Conservation (phyloP, 2,797 vertebrate genomes). For the Ctenopoma multispine region DNA sequence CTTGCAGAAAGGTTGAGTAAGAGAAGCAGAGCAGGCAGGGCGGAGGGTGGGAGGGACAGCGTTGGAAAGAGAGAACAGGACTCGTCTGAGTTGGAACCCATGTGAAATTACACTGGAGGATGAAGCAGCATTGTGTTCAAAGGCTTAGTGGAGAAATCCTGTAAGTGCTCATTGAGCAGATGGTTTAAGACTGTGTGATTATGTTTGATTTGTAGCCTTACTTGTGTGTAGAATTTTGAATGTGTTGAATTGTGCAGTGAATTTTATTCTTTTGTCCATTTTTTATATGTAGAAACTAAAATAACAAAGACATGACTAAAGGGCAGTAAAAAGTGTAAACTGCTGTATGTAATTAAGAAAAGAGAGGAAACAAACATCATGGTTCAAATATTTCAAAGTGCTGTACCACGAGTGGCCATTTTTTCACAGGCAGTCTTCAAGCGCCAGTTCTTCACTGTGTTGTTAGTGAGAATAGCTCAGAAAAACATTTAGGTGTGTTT, state of each 20-base stretch:
- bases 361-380: neutral
- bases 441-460: neutral
- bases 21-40: conserved; percentile 20
- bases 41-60: conserved; percentile 9
- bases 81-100: conserved; percentile 34
- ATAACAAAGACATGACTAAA: neutral
- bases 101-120: conserved; percentile 49
- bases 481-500: too few species aligned
- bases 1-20: conserved; percentile 44
- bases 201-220: conserved; percentile 23
- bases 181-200: conserved; percentile 45
- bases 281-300: neutral
- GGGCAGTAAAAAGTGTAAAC: neutral
- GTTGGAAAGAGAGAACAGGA: conserved; percentile 14
- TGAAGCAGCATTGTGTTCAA: conserved; percentile 54
- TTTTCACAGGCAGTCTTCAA: neutral
- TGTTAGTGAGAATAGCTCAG: neutral
- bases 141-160: conserved; percentile 50
- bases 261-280: conserved; percentile 5
- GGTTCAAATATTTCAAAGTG: neutral
- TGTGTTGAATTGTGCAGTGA: neutral
- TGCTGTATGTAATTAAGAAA: neutral
- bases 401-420: neutral
- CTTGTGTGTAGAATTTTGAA: too few species aligned
- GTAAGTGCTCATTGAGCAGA: conserved; percentile 45